Evolutionary conservation across 2,797 vertebrate genomes (phyloP), one percentile per base, ranked within the genome.

Genomic region (Neosilurus hyrtlii): DNA sequence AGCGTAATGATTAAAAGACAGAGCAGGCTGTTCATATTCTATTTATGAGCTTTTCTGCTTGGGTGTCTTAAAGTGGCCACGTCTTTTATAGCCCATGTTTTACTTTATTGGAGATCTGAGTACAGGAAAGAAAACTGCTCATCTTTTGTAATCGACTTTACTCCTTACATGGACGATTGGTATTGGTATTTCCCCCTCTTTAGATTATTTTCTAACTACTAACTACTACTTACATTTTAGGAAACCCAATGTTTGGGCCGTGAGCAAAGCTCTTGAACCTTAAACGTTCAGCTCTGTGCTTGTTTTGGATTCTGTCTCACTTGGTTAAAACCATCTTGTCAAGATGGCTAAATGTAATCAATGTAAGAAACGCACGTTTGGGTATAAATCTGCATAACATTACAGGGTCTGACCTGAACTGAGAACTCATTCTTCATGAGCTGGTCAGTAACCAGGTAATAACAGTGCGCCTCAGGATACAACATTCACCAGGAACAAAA

Each of bases 1-100:
- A 68, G 84, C 91, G 86, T 93, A 95, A 95, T 94, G 90, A 94
- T 94, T 95, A 84, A 93, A 91, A 84, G 67, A 37, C 70, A 73
- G 43, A 22, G 26, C 24, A 12, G 30, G 82, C 57, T 51, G 49
- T 71, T 79, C 49, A 26, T 61, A 49, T 72, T 57, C 51, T 51
- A 9, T 14, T 63, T 81, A 57, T 9, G 51, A 26, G 70, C 67
- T 56, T 74, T 74, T 74, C 52, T 11, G 52, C 16, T 57, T 11
- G 35, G 26, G 59, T 26, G 59, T 63, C 37, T 63, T 78, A 65
- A 65, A 62, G 74, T 4, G 22, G 11, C 18, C 54, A 35, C 72
- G 4, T 12, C 52, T 57, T 74, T 57, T 20, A 35, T 20, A 54
- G 24, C 9, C 3, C 15, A 37, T 59, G 26, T 57, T 22, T 74